Percentiles rank a stretch among this genome's conserved stretches.
These are phyloP conservation scores for Pantelozetes paolii DNA, from an alignment of 2,888 invertebrate genomes.

Conservation along the genomic window DNA sequence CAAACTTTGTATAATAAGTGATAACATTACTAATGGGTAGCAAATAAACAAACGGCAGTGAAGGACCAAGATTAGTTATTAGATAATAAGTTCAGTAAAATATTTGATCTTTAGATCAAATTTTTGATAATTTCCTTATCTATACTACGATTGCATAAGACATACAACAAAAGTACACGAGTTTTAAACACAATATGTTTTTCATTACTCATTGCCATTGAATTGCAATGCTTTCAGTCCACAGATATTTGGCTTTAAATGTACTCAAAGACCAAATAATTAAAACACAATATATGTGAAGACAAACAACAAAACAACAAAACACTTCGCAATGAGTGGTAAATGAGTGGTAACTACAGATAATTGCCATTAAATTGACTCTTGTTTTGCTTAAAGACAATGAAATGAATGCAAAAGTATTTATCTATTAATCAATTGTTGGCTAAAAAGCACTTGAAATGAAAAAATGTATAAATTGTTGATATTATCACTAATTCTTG, in stretches of 20 bases:
- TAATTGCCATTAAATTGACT: neutral
- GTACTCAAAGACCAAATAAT: neutral
- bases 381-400: neutral
- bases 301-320: neutral
- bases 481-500: neutral
- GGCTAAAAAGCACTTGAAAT: neutral
- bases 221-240: neutral
- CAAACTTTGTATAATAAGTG: no score
- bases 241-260: neutral
- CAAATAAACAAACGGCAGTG: no score
- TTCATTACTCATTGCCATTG: neutral
- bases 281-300: neutral
- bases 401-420: neutral
- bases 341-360: neutral
- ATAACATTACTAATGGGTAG: no score
- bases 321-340: constrained; percentile 8
- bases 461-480: constrained; percentile 16
- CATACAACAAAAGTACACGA: neutral
- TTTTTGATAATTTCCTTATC: no score
- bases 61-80: no score
- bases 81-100: no score
- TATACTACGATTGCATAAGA: constrained; percentile 26
- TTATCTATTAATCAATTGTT: neutral
- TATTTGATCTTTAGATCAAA: no score
- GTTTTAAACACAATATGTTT: neutral